Conservation (phyloP, 1,140 invertebrate species). For the Drosophila littoralis region DNA sequence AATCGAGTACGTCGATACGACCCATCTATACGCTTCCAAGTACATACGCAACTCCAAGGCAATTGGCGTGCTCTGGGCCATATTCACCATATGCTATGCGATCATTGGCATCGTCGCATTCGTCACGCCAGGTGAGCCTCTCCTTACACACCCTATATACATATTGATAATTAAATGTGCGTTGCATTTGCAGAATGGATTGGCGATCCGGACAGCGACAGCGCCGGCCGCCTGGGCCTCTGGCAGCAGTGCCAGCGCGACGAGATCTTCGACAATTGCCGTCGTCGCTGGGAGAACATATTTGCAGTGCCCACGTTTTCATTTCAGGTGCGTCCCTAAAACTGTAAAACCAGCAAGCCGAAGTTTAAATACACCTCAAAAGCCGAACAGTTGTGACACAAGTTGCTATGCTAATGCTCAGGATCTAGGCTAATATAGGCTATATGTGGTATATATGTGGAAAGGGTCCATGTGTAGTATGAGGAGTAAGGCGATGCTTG, state of each 20-base stretch:
- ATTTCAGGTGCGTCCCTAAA: slow-evolving; percentile 85
- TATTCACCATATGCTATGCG: slow-evolving; percentile 98
- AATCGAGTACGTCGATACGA: slow-evolving; percentile 95
- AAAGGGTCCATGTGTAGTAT: no score
- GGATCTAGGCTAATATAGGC: no score
- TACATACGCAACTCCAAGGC: slow-evolving; percentile 98
- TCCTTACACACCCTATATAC: slow-evolving; percentile 3
- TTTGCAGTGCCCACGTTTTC: slow-evolving; percentile 91
- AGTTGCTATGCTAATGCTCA: no score
- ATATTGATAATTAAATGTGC: not conserved
- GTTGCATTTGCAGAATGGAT: slow-evolving; percentile 90
- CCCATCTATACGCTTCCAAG: slow-evolving; percentile 95
- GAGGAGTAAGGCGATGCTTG: no score
- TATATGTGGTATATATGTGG: no score
- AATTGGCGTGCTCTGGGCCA: slow-evolving; percentile 97
- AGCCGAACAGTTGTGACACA: no score
- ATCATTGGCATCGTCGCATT: slow-evolving; percentile 98
- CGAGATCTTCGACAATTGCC: slow-evolving; percentile 90
- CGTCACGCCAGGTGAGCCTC: slow-evolving; percentile 89
- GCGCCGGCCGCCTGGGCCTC: slow-evolving; percentile 95
- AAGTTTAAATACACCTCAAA: no score
- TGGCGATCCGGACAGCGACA: slow-evolving; percentile 92
- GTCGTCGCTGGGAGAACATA: slow-evolving; percentile 93
- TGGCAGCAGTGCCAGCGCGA: slow-evolving; percentile 93
- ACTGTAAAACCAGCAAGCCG: not conserved